phyloP scores from a whole-genome alignment of 1,140 invertebrate species.

The Kradibia gibbosae region DNA sequence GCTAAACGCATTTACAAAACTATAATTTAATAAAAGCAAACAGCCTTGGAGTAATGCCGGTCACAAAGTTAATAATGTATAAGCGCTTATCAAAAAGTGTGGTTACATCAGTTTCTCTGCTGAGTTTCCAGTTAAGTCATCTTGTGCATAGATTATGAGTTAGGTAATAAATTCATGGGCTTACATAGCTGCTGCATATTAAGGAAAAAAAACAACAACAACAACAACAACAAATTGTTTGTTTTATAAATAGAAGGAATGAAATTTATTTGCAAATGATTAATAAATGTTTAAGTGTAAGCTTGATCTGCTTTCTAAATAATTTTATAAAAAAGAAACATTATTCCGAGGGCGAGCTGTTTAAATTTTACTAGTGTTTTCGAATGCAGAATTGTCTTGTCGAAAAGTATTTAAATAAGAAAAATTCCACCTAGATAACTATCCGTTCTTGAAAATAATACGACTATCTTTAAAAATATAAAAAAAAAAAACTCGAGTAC shows the following conservation, averaged over 20 bases:
- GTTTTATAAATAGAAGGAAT: background rate
- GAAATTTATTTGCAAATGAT: background rate
- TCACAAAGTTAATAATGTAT: constrained; percentile 23
- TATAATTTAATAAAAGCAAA: constrained; percentile 22
- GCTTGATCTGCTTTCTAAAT: background rate
- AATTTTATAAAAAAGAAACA: background rate
- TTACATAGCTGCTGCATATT: background rate
- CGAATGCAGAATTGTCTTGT: no score
- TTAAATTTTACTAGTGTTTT: background rate
- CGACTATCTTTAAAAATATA: no score
- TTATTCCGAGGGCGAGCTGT: background rate
- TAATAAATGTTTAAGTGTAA: background rate
- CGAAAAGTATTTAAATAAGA: no score
- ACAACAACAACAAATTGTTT: background rate
- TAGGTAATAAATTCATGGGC: background rate
- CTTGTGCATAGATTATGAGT: background rate
- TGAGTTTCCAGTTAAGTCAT: constrained; percentile 26
- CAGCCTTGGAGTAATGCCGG: constrained; percentile 2
- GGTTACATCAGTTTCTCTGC: background rate
- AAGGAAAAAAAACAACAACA: background rate
- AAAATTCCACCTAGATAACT: no score
- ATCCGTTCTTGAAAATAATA: no score
- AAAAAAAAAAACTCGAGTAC: no score
- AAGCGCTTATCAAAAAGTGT: constrained; percentile 25
- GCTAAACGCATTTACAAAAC: constrained; percentile 3